These are phyloP conservation scores for Cryptus viduatorius DNA, from an alignment of 2,888 invertebrate species.

Conservation along the genomic window DNA sequence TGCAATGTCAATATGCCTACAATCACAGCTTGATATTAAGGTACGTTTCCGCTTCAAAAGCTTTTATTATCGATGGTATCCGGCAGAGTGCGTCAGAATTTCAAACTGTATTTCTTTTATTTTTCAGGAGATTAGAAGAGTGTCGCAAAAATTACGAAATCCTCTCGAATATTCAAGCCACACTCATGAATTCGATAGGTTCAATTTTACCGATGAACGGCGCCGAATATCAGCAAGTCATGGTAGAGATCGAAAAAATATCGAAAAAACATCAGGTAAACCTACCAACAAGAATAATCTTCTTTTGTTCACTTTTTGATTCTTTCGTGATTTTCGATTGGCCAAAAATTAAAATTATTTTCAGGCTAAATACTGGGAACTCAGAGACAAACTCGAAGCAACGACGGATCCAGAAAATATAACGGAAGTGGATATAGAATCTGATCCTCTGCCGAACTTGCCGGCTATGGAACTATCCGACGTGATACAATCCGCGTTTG, in stretches of 20 bases:
- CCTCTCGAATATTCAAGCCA: constrained; percentile 26
- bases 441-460: constrained; percentile 22
- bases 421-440: constrained; percentile 23
- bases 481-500: constrained; percentile 38
- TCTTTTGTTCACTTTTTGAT: too few species aligned
- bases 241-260: constrained; percentile 30
- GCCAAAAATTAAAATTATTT: neutral
- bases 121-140: constrained; percentile 45
- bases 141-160: constrained; percentile 25
- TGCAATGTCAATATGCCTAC: constrained; percentile 39
- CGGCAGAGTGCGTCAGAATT: neutral
- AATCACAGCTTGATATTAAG: constrained; percentile 16
- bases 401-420: constrained; percentile 14
- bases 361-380: constrained; percentile 53
- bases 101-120: neutral
- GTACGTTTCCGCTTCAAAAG: constrained; percentile 24
- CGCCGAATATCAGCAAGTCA: constrained; percentile 4
- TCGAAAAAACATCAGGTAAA: constrained; percentile 35
- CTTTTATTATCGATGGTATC: neutral
- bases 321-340: neutral
- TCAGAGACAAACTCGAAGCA: constrained; percentile 32
- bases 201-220: constrained; percentile 16
- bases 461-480: constrained; percentile 36
- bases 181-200: constrained; percentile 9
- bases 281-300: too few species aligned